Evolutionary conservation across 2,888 invertebrate genomes (phyloP), one percentile per base, ranked within the genome.

Genomic region (Perizoma flavofasciatum): DNA sequence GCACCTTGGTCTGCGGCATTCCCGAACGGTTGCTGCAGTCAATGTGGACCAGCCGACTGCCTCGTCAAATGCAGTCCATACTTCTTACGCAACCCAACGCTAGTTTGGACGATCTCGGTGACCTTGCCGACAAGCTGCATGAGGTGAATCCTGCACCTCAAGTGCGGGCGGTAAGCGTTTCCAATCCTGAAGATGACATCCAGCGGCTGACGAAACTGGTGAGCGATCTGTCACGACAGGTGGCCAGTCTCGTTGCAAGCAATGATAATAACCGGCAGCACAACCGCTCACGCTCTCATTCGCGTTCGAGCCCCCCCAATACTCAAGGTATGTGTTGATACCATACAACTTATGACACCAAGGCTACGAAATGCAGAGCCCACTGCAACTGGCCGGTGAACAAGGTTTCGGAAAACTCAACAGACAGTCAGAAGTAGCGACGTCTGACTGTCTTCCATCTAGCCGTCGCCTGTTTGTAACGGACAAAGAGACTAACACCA

Each of bases 301-400:
- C 5, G 35, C 5, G 35, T 35, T 35, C 5, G 35, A n/a, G n/a
- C n/a, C n/a, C n/a, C n/a, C n/a, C n/a, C 35, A 35, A 6, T 40
- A 40, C 0, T 40, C 5, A 7, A 5, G 40, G 1, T 1, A 1
- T 35, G 5, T 52, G 52, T 22, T 52, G 52, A 45, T 52, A 52
- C 37, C 44, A 52, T 22, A 22, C 10, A 4, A 35, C 1, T 2
- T 52, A 35, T 8, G 33, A 8, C 5, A 11, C 34, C 4, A 34
- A 52, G 33, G 55, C 53, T 1, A 54, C 44, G 0, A 57, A 63
- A 43, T 69, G 66, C 37, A 69, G 66, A 4, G 65, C 63, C 53
- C 63, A 71, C 49, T 73, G 59, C 43, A 45, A n/a, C n/a, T 60
- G 37, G 43, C n/a, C n/a, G n/a, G n/a, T n/a, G n/a, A n/a, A n/a